These are phyloP conservation scores for Galeruca laticollis DNA, from an alignment of 2,888 invertebrate genomes.

Conservation along the genomic window DNA sequence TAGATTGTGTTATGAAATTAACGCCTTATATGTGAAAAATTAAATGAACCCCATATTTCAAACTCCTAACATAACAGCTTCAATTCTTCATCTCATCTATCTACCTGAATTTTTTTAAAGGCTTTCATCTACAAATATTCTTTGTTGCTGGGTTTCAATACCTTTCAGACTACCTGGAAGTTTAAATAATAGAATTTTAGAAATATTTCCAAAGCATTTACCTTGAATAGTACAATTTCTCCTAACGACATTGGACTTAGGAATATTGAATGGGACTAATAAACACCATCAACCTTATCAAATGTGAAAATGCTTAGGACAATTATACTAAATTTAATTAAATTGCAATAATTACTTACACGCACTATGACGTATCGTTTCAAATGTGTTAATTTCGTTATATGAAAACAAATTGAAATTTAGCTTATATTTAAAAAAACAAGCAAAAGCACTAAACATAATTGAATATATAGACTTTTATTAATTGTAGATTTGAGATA, in stretches of 20 bases:
- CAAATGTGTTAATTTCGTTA: background rate
- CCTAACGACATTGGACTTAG: conserved; percentile 13
- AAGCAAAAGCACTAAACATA: too few species aligned
- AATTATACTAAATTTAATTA: background rate
- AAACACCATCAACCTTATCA: background rate
- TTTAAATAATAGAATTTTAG: conserved; percentile 18
- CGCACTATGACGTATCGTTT: background rate
- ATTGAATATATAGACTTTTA: too few species aligned
- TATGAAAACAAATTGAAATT: too few species aligned
- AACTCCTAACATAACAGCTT: background rate
- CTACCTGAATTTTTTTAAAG: conserved; percentile 16
- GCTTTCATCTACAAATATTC: conserved; percentile 3
- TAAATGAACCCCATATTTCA: background rate
- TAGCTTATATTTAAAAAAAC: too few species aligned
- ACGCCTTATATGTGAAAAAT: conserved; percentile 1
- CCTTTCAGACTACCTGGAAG: conserved; percentile 11
- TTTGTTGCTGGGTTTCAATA: background rate
- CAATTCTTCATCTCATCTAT: background rate
- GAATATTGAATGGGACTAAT: background rate
- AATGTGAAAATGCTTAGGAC: background rate
- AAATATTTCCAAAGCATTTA: conserved; percentile 10
- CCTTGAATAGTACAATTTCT: conserved; percentile 9
- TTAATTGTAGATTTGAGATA: too few species aligned
- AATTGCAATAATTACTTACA: background rate
- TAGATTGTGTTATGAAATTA: background rate